Evolutionary conservation across 2,888 invertebrate species (phyloP).

Genomic region (Mayetiola destructor): DNA sequence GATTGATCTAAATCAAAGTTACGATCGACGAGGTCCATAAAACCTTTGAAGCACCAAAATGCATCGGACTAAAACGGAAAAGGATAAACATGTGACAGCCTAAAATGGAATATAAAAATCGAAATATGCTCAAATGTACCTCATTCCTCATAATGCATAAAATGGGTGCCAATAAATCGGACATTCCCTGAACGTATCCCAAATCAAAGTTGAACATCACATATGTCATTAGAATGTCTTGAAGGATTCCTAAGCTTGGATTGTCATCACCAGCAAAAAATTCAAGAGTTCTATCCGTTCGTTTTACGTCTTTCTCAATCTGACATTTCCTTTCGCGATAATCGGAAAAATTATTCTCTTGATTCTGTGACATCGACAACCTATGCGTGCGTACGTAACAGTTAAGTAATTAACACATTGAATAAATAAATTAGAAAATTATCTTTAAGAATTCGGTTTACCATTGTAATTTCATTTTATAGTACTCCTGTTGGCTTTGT

Average conservation of each 20-base stretch:
- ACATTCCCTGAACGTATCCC: constrained; percentile 95
- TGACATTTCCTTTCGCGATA: constrained; percentile 83
- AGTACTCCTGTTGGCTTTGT: constrained; percentile 72
- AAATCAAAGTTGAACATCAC: constrained; percentile 98
- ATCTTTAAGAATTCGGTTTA: too few species aligned
- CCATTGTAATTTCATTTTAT: constrained; percentile 95
- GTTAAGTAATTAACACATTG: too few species aligned
- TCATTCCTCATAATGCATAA: constrained; percentile 79
- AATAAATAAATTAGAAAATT: too few species aligned
- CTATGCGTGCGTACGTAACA: too few species aligned
- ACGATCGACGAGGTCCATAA: constrained; percentile 81
- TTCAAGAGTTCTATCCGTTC: constrained; percentile 82
- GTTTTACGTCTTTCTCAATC: constrained; percentile 93
- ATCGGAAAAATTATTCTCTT: constrained; percentile 76
- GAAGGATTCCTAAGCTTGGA: constrained; percentile 65
- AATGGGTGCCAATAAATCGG: constrained; percentile 87
- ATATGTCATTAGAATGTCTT: constrained; percentile 94
- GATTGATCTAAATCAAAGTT: constrained; percentile 97
- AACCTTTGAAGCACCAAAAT: constrained; percentile 98
- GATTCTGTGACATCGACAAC: constrained; percentile 69
- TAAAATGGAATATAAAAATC: neutral
- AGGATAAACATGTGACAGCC: neutral
- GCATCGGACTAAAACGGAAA: constrained; percentile 51
- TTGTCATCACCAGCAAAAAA: constrained; percentile 92
- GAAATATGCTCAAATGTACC: constrained; percentile 34